Conservation (phyloP, 2,797 vertebrate genomes). For the Syndactyla subalaris region DNA sequence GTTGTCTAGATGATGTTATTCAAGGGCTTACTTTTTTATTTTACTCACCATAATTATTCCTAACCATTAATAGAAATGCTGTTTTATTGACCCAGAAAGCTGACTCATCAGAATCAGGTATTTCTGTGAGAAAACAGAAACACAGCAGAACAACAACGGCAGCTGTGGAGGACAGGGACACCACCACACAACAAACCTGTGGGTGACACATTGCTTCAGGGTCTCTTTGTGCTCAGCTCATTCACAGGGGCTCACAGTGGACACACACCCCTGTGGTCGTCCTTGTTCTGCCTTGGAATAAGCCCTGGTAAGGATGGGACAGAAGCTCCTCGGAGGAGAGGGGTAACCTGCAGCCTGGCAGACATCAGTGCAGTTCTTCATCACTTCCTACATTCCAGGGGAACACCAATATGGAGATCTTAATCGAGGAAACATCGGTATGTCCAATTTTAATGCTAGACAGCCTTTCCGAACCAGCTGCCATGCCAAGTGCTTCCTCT, state of each 20-base stretch:
- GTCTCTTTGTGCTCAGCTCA: not conserved
- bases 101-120: not conserved
- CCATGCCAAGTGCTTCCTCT: slow-evolving; percentile 11
- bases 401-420: not conserved
- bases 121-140: not conserved
- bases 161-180: not conserved
- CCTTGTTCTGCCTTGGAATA: not conserved
- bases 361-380: not conserved
- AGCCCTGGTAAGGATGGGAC: not conserved
- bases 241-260: fast-evolving
- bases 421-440: slow-evolving; percentile 41
- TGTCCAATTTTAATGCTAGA: not conserved
- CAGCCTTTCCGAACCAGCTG: not conserved
- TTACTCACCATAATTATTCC: not conserved
- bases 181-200: fast-evolving
- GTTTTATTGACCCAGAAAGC: not conserved
- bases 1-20: not conserved
- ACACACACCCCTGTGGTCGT: fast-evolving
- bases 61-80: not conserved
- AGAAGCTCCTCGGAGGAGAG: not conserved
- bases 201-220: not conserved
- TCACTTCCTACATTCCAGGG: not conserved
- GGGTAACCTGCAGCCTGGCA: not conserved
- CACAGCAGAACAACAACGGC: not conserved
- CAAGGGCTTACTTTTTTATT: not conserved